Percentiles rank a stretch among this genome's conserved stretches.
phyloP scores from a whole-genome alignment of 2,113 vertebrate species.

The Semnornis frantzii region DNA sequence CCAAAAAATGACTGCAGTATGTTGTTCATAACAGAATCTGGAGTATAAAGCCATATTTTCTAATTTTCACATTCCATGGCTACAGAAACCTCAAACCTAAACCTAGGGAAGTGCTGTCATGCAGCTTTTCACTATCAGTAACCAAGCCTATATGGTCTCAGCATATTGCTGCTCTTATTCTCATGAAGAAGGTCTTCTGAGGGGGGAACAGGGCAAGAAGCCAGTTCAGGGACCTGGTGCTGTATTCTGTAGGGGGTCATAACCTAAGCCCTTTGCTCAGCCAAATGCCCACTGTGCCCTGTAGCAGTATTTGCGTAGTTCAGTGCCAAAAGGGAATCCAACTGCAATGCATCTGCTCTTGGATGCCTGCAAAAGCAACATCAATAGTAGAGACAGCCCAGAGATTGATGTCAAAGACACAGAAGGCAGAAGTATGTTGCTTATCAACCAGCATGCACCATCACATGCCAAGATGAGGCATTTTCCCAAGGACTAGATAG shows the following conservation, averaged over 20 bases:
- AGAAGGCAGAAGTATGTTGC: not conserved
- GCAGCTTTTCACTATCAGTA: not conserved
- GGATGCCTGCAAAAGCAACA: not conserved
- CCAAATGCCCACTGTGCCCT: rapidly evolving
- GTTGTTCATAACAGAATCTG: not conserved
- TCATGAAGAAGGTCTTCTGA: not conserved
- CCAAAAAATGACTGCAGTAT: not conserved
- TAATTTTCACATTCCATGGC: not conserved
- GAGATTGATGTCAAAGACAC: not conserved
- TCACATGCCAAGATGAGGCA: not conserved
- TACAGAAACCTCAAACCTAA: not conserved
- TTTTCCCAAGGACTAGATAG: not conserved
- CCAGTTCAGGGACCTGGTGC: not conserved
- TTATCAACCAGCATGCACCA: not conserved
- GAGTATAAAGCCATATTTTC: not conserved
- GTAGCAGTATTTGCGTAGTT: not conserved
- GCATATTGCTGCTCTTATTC: not conserved
- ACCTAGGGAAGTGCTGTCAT: not conserved
- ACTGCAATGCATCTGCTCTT: not conserved
- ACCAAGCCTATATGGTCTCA: not conserved
- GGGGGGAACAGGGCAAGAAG: not conserved
- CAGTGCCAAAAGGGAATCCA: not conserved
- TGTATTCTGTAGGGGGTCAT: not conserved
- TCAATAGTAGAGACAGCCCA: not conserved
- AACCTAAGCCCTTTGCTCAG: not conserved